Base-by-base conservation (phyloP, 2,113 vertebrate genomes). In the Neolamprologus fasciatus region DNA sequence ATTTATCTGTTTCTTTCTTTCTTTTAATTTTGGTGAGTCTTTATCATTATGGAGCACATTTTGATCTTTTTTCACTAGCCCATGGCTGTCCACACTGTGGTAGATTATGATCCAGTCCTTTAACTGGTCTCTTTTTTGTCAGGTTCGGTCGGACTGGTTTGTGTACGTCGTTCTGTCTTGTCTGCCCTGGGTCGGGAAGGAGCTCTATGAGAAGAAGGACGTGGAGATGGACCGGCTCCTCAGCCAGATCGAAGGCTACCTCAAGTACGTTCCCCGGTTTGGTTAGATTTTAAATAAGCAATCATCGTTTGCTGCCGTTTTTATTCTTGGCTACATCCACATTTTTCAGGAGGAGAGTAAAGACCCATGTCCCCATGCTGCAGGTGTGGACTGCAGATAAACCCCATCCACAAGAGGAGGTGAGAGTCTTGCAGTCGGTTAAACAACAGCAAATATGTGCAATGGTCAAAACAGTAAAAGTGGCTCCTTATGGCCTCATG, bases 141-240 rank as follows among this genome's bases (percentile, higher is more conserved):
- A 99, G 99, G 99, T 99, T 50, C 97, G 98, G 19, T 97, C 97
- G 26, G 99, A 99, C 95, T 99, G 99, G 99, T 99, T 99, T 35
- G 97, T 99, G 83, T 98, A 97, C 53, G 97, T 98, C 0, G 98
- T 99, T 91, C 95, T 99, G 61, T 98, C 98, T 2, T 99, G 97
- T 83, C 95, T 99, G 89, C 98, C 98, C 68, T 99, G 99, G 98
- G 98, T 99, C 80, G 98, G 99, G 6, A 99, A 99, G 92, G 98
- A 99, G 84, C 95, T 99, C 2, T 99, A 99, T 19, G 99, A 99
- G 94, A 99, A 99, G 94, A 99, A 99, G 94, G 98, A 99, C 31
- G 98, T 98, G 16, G 99, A 99, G 86, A 98, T 99, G 97, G 99
- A 99, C 85, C 97, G 98, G 4, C 97, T 99, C 12, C 96, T 99